phyloP scores from a whole-genome alignment of 2,888 invertebrate genomes.

The Idaea straminata region DNA sequence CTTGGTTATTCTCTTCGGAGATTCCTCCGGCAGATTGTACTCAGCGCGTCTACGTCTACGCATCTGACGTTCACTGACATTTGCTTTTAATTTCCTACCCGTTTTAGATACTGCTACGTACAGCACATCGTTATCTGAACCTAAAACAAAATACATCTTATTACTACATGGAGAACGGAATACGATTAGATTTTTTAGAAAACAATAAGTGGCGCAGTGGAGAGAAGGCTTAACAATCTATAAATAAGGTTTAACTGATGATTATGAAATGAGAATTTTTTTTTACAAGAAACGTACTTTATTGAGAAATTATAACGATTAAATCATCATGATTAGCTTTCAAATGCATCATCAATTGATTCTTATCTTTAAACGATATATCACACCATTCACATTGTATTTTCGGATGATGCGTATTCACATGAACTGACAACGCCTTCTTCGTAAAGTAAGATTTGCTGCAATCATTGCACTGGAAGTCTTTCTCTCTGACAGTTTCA shows the following conservation, averaged over 20 bases:
- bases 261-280: background rate
- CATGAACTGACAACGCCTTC: constrained; percentile 53
- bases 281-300: background rate
- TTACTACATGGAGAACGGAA: background rate
- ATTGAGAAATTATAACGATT: constrained; percentile 27
- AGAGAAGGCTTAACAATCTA: too few species aligned
- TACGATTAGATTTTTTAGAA: background rate
- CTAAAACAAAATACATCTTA: constrained; percentile 58
- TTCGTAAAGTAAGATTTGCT: constrained; percentile 59
- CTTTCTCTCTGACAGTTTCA: constrained; percentile 48
- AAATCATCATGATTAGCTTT: constrained; percentile 46
- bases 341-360: constrained; percentile 44
- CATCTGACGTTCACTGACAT: constrained; percentile 68
- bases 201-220: too few species aligned
- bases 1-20: constrained; percentile 64
- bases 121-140: constrained; percentile 53
- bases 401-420: constrained; percentile 57
- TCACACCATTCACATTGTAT: constrained; percentile 55
- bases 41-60: constrained; percentile 67
- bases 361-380: constrained; percentile 45
- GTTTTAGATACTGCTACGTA: constrained; percentile 41
- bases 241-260: background rate
- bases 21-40: constrained; percentile 67
- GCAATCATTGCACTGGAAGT: constrained; percentile 58
- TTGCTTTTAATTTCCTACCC: constrained; percentile 66